Evolutionary conservation across 2,113 vertebrate genomes (phyloP).

Genomic region (Nycticryphes semicollaris): DNA sequence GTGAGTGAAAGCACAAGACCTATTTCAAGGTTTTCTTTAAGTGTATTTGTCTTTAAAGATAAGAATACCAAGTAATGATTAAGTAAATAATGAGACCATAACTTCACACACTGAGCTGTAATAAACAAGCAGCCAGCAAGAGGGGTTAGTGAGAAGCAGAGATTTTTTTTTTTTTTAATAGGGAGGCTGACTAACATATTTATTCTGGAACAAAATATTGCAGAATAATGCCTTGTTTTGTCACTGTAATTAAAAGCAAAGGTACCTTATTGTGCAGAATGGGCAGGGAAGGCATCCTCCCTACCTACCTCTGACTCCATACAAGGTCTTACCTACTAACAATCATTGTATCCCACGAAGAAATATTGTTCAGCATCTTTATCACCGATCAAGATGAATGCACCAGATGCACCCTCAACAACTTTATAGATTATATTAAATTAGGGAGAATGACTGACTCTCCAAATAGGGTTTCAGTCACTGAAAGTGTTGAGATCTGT

Average conservation of each 20-base stretch:
- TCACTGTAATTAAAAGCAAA: not conserved
- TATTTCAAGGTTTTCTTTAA: constrained; percentile 24
- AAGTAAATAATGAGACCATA: constrained; percentile 3
- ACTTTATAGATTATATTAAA: not conserved
- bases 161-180: not conserved
- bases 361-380: not conserved
- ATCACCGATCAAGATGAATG: not conserved
- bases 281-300: not conserved
- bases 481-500: not conserved
- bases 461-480: not conserved
- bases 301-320: not conserved
- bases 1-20: not conserved
- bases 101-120: not conserved
- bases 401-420: not conserved
- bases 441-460: not conserved
- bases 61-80: not conserved
- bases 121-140: not conserved
- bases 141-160: not conserved
- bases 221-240: not conserved
- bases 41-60: not conserved
- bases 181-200: fast-evolving
- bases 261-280: not conserved
- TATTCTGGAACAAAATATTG: not conserved
- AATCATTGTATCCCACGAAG: fast-evolving
- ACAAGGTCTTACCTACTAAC: not conserved